Conservation (phyloP, 92 coral and sea anemone genomes). For the Montipora capitata region DNA sequence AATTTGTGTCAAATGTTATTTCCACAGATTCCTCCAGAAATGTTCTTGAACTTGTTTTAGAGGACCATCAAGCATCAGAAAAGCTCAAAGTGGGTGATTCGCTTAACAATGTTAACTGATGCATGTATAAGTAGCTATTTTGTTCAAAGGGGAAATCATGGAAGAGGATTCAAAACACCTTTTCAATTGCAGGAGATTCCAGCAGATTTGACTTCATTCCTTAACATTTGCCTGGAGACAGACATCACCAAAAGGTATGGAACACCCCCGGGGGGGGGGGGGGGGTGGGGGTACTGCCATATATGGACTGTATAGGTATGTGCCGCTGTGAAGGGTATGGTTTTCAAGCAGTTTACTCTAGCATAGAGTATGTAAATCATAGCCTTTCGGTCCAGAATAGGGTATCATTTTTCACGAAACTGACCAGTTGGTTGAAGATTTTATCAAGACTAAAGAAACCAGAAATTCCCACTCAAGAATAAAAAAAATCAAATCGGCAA, state of each 20-base stretch:
- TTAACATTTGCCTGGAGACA: slow-evolving; percentile 84
- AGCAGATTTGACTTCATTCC: slow-evolving; percentile 80
- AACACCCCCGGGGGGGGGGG: background rate
- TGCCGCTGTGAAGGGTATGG: too few relatives aligned
- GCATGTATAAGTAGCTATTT: too few relatives aligned
- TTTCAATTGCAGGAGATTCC: slow-evolving; percentile 76
- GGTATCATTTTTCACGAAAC: too few relatives aligned
- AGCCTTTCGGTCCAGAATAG: too few relatives aligned
- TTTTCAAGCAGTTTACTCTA: too few relatives aligned
- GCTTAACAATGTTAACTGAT: background rate
- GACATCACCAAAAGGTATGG: slow-evolving; percentile 83
- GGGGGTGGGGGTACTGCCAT: too few relatives aligned
- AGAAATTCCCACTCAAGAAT: too few relatives aligned
- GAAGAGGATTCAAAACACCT: background rate
- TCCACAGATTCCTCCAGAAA: slow-evolving; percentile 76
- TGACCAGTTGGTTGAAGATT: too few relatives aligned
- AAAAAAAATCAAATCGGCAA: too few relatives aligned
- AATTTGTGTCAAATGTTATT: background rate
- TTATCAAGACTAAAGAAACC: too few relatives aligned
- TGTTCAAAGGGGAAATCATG: background rate
- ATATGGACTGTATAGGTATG: too few relatives aligned
- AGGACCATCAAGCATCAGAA: slow-evolving; percentile 71
- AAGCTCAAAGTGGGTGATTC: slow-evolving; percentile 14
- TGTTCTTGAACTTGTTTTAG: slow-evolving; percentile 75
- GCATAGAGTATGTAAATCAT: too few relatives aligned